Base-by-base conservation (phyloP, 2,888 invertebrate species). In the Vesta saturnalis region DNA sequence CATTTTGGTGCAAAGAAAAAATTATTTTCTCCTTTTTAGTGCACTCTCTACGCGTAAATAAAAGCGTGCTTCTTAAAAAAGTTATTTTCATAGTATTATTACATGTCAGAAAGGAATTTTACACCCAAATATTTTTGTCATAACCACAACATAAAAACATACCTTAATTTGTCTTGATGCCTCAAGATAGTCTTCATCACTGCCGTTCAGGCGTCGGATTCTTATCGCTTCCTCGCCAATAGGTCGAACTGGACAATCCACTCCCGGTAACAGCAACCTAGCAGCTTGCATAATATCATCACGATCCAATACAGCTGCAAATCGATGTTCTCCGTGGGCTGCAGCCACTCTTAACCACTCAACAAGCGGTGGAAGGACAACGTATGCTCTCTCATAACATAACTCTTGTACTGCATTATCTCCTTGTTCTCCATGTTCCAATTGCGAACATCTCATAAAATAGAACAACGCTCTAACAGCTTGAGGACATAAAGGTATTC, bases 231-330 rank as follows among this genome's bases (percentile, higher is more conserved):
- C 87, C 61, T 87, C 87, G 14, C 91, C 91, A 76, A 93, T 87
- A 1, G 92, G 89, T 52, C 95, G 84, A 0, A 94, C 91, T 12
- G 96, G 95, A 81, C 94, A 95, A 84, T 96, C 96, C 0, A 95
- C 94, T 16, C 95, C 94, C 1, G 96, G 96, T 61, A 96, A 85
- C 47, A 96, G 86, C 54, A 96, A 83, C 4, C 95, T 83, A 0
- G 96, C 95, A 0, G 96, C 94, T 85, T 96, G 96, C 88, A 93
- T 89, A 22, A 96, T 90, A 81, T 96, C 96, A 80, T 95, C 95
- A 57, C 92, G 81, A 72, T 83, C 95, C 58, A 94, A 89, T 70
- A 91, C 89, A 19, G 90, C 87, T 1, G 94, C 92, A 70, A 92
- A 91, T 5, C 94, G 88, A 79, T 95, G 90, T 72, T 92, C 91